Conservation (phyloP, 2,797 vertebrate genomes). For the Syngnathus rostellatus region DNA sequence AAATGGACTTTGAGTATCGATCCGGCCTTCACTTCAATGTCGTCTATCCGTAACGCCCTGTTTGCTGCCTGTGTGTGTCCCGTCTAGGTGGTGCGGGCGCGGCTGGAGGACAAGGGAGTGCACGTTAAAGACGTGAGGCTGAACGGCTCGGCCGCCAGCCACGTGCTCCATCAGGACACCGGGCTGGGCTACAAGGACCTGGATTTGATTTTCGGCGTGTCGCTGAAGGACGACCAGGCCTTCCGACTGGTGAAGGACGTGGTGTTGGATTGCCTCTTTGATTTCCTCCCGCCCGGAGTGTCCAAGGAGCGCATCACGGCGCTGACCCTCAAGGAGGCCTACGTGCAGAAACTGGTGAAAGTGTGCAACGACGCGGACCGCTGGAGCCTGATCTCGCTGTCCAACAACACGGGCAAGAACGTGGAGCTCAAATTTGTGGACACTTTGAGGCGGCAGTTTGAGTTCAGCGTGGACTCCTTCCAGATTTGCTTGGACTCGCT, state of each 20-base stretch:
- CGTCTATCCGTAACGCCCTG: background rate
- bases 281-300: constrained; percentile 84
- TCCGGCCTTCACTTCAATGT: constrained; percentile 11
- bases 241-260: constrained; percentile 90
- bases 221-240: constrained; percentile 76
- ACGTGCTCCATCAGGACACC: constrained; percentile 87
- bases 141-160: constrained; percentile 89
- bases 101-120: constrained; percentile 82
- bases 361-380: constrained; percentile 90
- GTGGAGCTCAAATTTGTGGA: constrained; percentile 97
- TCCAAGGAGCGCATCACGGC: constrained; percentile 86
- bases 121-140: constrained; percentile 78
- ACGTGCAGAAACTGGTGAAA: constrained; percentile 95
- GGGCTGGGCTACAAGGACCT: constrained; percentile 93
- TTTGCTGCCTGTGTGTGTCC: constrained; percentile 12
- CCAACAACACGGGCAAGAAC: constrained; percentile 96
- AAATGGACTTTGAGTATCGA: constrained; percentile 46
- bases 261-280: constrained; percentile 88
- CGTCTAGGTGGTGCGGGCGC: constrained; percentile 79
- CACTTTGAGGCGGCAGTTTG: constrained; percentile 87
- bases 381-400: constrained; percentile 96
- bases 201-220: constrained; percentile 87
- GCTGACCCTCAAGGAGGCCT: constrained; percentile 87
- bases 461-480: constrained; percentile 96
- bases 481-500: constrained; percentile 92